phyloP scores from a whole-genome alignment of 2,113 vertebrate genomes.

The Chamaetylas fuelleborni region DNA sequence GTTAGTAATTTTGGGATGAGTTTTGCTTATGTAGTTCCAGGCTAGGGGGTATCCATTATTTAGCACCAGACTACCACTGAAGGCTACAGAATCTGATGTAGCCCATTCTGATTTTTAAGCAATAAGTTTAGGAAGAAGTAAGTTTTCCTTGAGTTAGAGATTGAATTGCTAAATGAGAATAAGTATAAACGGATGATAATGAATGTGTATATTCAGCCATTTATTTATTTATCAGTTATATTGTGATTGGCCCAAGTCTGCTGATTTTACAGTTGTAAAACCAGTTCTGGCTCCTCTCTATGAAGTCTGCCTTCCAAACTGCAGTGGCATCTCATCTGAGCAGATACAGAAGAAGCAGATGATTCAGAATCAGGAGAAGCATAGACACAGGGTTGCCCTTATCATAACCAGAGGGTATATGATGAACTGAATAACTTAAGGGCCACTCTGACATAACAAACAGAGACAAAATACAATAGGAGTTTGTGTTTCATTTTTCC shows the following conservation, averaged over 20 bases:
- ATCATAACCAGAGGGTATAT: not conserved
- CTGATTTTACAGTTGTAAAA: conserved; percentile 7
- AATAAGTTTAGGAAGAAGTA: not conserved
- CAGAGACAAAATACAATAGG: not conserved
- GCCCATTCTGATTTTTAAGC: not conserved
- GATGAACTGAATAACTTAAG: not conserved
- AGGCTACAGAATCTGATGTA: not conserved
- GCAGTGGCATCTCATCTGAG: not conserved
- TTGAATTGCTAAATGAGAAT: not conserved
- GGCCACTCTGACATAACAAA: not conserved
- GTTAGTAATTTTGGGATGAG: not conserved
- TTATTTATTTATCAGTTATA: not conserved
- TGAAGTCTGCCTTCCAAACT: not conserved
- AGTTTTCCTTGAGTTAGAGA: not conserved
- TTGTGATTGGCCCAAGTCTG: conserved; percentile 6
- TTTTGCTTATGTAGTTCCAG: not conserved
- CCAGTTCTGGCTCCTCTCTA: conserved; percentile 20
- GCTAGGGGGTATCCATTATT: not conserved
- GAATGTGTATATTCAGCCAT: not conserved
- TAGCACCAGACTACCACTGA: not conserved
- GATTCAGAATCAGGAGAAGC: not conserved
- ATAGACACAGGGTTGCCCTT: not conserved
- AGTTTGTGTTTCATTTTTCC: not conserved
- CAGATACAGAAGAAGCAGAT: not conserved
- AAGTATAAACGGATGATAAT: not conserved